These are phyloP conservation scores for Himalopsyche phryganea DNA, from an alignment of 1,140 invertebrate genomes.

Conservation along the genomic window DNA sequence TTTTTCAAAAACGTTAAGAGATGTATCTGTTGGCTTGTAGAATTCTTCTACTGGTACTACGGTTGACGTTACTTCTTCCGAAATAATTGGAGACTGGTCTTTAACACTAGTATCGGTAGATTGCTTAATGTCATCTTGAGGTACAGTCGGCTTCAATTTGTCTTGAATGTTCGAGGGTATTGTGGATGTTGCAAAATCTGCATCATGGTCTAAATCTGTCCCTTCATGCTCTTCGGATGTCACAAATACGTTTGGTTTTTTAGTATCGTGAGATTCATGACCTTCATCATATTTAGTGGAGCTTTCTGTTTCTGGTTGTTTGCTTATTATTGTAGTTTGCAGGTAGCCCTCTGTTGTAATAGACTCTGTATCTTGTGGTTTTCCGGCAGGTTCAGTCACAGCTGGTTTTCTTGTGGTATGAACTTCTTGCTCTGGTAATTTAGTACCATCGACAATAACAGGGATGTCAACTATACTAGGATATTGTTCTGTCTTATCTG, in stretches of 20 bases:
- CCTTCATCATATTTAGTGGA: neutral
- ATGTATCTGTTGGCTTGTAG: neutral
- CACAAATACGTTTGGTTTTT: neutral
- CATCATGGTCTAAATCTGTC: neutral
- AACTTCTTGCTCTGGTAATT: constrained; percentile 6
- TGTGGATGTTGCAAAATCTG: neutral
- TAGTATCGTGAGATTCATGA: neutral
- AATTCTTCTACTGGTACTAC: neutral
- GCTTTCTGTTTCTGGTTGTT: neutral
- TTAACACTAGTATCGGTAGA: neutral
- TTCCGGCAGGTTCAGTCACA: too few species aligned
- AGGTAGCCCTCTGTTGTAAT: too few species aligned
- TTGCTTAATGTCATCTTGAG: neutral
- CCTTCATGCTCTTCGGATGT: neutral
- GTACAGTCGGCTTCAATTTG: neutral
- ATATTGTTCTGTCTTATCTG: too few species aligned
- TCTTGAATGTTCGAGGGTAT: neutral
- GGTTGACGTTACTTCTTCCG: neutral
- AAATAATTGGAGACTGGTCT: neutral
- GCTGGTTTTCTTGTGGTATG: neutral
- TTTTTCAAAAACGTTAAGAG: neutral
- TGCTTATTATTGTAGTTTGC: too few species aligned
- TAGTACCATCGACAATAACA: neutral
- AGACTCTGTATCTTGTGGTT: too few species aligned
- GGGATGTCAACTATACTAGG: neutral